phyloP scores from a whole-genome alignment of 2,113 vertebrate species.

The Solenodon paradoxus region DNA sequence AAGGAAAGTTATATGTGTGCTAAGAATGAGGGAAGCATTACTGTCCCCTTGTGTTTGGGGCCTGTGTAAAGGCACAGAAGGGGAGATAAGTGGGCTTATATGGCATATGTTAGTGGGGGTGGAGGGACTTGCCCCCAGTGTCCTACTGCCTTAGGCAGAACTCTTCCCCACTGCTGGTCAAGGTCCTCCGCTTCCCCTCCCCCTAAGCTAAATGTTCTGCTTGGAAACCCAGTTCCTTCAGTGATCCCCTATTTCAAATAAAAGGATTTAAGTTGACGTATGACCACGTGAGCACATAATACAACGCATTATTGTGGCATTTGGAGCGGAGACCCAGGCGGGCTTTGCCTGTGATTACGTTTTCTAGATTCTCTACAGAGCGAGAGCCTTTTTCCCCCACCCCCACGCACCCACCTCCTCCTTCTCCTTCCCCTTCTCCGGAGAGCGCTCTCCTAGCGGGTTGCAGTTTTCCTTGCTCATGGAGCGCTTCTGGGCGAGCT shows the following conservation, averaged over 20 bases:
- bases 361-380: conserved; percentile 90
- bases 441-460: conserved; percentile 81
- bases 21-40: conserved; percentile 42
- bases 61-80: conserved; percentile 70
- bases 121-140: background rate
- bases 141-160: conserved; percentile 53
- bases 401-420: conserved; percentile 79
- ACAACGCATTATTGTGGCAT: conserved; percentile 93
- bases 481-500: conserved; percentile 84
- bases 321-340: conserved; percentile 91
- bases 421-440: conserved; percentile 76
- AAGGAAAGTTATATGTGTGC: conserved; percentile 66
- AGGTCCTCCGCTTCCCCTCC: conserved; percentile 3
- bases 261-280: conserved; percentile 97
- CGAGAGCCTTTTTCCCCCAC: conserved; percentile 79
- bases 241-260: conserved; percentile 97
- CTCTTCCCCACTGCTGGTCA: conserved; percentile 74
- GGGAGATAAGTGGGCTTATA: background rate
- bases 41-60: conserved; percentile 69
- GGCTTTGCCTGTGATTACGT: conserved; percentile 92
- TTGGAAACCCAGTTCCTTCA: conserved; percentile 90
- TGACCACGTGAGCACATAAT: conserved; percentile 98
- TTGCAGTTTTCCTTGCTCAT: conserved; percentile 84
- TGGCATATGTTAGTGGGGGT: background rate
- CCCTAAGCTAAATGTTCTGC: conserved; percentile 73